Percentiles rank a stretch among this genome's conserved stretches.
Conservation (phyloP, 2,113 vertebrate species). For the Rhabdomys dilectus region DNA sequence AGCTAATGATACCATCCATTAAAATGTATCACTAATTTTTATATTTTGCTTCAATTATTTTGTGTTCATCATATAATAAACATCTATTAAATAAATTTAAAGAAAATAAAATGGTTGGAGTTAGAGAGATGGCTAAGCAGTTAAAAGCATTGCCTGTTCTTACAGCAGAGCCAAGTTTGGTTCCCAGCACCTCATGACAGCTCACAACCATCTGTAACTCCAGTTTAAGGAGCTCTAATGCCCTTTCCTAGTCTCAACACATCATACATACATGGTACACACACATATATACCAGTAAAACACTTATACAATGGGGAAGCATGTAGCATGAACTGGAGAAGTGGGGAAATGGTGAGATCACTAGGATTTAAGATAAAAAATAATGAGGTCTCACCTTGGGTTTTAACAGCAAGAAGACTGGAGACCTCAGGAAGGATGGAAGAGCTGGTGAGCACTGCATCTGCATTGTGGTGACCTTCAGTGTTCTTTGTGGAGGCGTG, state of each 20-base stretch:
- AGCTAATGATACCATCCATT: background rate
- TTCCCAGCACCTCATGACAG: no score
- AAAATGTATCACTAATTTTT: background rate
- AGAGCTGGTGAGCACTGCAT: background rate
- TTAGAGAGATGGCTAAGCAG: background rate
- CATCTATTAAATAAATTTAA: background rate
- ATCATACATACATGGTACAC: background rate
- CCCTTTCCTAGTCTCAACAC: background rate
- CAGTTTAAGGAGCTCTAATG: background rate
- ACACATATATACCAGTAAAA: background rate
- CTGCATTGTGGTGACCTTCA: background rate
- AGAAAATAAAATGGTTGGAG: background rate
- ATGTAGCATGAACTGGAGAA: background rate
- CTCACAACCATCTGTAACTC: background rate
- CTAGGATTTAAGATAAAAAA: background rate
- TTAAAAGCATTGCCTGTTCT: background rate
- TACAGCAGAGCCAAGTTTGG: background rate
- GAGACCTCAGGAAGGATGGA: background rate
- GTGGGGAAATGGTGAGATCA: background rate
- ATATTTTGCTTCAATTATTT: background rate
- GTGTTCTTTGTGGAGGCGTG: background rate
- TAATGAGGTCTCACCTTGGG: background rate
- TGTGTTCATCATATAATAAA: background rate
- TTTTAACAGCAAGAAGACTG: background rate
- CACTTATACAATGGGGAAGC: background rate